Percentiles rank a stretch among this genome's conserved stretches.
Conservation (phyloP, 2,113 vertebrate genomes). For the Odontophorus gujanensis region DNA sequence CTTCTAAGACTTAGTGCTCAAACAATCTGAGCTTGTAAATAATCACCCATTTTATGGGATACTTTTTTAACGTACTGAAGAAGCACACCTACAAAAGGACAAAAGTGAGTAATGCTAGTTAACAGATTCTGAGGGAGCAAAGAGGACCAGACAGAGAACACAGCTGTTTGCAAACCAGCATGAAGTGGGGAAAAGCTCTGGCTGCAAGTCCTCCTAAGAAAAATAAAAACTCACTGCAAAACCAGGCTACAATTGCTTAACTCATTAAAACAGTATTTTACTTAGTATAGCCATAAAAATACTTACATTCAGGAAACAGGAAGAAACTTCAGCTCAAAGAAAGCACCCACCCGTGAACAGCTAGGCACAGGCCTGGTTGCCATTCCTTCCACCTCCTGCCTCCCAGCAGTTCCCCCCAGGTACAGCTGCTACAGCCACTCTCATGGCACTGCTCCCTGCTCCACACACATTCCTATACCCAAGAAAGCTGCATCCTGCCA, state of each 20-base stretch:
- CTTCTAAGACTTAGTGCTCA: not conserved
- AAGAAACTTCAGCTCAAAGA: not conserved
- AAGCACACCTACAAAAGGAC: not conserved
- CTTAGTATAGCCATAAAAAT: not conserved
- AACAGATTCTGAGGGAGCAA: not conserved
- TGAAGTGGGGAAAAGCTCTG: not conserved
- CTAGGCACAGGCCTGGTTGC: not conserved
- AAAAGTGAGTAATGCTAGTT: not conserved
- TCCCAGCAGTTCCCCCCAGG: not conserved
- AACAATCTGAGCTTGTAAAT: not conserved
- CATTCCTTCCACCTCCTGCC: not conserved
- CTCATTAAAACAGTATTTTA: not conserved
- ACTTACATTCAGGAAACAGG: not conserved
- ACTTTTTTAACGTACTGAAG: not conserved
- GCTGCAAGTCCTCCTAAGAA: not conserved
- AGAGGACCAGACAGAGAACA: not conserved
- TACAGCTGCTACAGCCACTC: not conserved
- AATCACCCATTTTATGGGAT: not conserved
- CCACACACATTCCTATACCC: accelerated
- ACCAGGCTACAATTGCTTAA: not conserved
- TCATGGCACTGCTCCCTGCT: not conserved
- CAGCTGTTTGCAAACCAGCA: not conserved
- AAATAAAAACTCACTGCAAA: not conserved
- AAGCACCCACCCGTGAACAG: not conserved
- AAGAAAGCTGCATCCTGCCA: not conserved